Base-by-base conservation (phyloP, 2,797 vertebrate species). In the Lindbergichthys nudifrons region DNA sequence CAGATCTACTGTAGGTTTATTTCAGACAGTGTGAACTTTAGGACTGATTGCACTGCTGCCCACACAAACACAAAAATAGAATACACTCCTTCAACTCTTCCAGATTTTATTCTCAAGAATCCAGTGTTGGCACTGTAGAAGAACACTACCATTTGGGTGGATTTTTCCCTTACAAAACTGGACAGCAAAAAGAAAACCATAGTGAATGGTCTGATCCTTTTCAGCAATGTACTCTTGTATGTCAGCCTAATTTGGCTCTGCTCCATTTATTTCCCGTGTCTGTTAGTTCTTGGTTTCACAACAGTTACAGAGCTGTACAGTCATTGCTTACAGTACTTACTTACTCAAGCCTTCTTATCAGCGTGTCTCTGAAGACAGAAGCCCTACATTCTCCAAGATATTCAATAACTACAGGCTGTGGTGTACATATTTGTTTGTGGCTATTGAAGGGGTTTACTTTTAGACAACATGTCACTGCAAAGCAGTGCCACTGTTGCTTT, bases 391-490 rank as follows among this genome's bases (percentile, higher is more conserved):
- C 61, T 85, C 68, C 73, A 60, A 62, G 61, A 75, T 47, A 74
- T 75, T 71, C 51, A 79, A 23, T 45, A 52, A 62, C 61, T 70
- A 63, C 43, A 79, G 79, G 83, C 61, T 82, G 76, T 79, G 73
- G 61, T 88, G 90, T 93, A 91, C 59, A 90, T 92, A 92, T 82
- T 88, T 87, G 78, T 87, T 85, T 83, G 79, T 87, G 80, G 79
- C 79, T 82, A 65, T 84, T 58, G 45, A 80, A 81, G 60, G 65
- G 77, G 75, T 87, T 89, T 80, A 80, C 60, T 59, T 83, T 67
- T 75, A 59, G 84, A 78, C 59, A 70, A 43, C 43, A 42, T 69
- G 61, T 73, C 66, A 81, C 81, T 77, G 77, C 81, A 77, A 87
- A 85, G 72, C 84, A 80, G 77, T 89, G 82, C 85, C 79, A 88